These are phyloP conservation scores for Heliconius sara DNA, from an alignment of 2,888 invertebrate species.

Conservation along the genomic window DNA sequence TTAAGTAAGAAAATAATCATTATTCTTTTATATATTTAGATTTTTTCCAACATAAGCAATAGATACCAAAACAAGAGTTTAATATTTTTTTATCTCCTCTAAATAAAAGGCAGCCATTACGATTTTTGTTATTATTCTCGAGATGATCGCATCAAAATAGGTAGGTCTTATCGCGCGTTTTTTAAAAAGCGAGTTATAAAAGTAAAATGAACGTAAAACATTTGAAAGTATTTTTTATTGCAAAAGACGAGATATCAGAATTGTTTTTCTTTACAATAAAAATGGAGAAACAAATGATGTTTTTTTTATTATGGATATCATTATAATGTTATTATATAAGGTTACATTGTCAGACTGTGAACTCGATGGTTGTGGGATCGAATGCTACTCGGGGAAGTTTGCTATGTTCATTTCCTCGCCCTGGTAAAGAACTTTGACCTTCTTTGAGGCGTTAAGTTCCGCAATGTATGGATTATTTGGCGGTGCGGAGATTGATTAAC, in stretches of 20 bases:
- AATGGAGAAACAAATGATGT: not conserved
- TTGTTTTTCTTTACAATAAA: constrained; percentile 24
- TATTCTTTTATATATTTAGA: not conserved
- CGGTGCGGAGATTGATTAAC: not conserved
- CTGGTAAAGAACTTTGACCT: not conserved
- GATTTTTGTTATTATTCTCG: constrained; percentile 1
- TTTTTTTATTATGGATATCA: constrained; percentile 12
- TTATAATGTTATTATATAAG: constrained; percentile 4
- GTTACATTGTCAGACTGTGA: not conserved
- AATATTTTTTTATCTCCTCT: constrained; percentile 14
- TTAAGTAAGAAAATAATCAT: not conserved
- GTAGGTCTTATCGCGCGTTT: constrained; percentile 7
- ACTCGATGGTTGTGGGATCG: not conserved
- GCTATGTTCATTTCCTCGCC: not conserved
- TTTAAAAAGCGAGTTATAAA: constrained; percentile 15
- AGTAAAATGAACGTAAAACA: constrained; percentile 16
- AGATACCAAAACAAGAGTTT: not conserved
- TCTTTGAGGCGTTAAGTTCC: not conserved
- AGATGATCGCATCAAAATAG: constrained; percentile 24
- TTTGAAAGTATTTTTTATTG: constrained; percentile 24
- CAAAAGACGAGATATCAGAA: constrained; percentile 24
- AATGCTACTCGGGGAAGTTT: not conserved
- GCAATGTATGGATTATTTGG: not conserved
- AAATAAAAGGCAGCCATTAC: constrained; percentile 15
- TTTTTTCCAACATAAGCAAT: not conserved